phyloP scores from a whole-genome alignment of 2,888 invertebrate genomes.

The Lydus trimaculatus region DNA sequence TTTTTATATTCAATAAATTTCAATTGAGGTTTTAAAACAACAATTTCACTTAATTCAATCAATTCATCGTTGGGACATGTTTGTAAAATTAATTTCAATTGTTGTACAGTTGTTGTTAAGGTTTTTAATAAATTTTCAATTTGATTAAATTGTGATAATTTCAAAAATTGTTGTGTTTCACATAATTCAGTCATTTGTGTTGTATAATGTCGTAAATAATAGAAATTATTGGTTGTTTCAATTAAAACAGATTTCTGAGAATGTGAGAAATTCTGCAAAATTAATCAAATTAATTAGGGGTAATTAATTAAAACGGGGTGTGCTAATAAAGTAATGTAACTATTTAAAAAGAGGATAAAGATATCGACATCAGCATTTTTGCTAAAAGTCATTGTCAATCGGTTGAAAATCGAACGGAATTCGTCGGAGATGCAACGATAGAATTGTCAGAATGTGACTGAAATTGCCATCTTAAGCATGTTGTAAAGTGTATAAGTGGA shows the following conservation, averaged over 20 bases:
- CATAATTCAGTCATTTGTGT: constrained; percentile 54
- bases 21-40: constrained; percentile 43
- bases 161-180: constrained; percentile 48
- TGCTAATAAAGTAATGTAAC: background rate
- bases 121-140: constrained; percentile 8
- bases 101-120: constrained; percentile 63
- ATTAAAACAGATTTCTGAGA: constrained; percentile 71
- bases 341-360: no score
- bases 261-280: constrained; percentile 68
- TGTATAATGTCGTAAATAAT: constrained; percentile 64
- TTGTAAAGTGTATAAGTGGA: no score
- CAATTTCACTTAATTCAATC: constrained; percentile 46
- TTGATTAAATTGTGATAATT: constrained; percentile 38
- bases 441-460: no score
- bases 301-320: background rate
- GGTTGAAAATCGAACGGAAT: no score
- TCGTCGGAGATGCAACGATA: no score
- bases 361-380: no score
- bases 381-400: no score
- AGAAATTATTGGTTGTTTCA: constrained; percentile 66
- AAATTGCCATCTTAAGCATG: no score
- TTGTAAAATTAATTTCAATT: constrained; percentile 72
- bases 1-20: constrained; percentile 49
- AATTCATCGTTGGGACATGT: constrained; percentile 64
- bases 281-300: constrained; percentile 24